phyloP scores from a whole-genome alignment of 2,797 vertebrate genomes.

The Myotis daubentonii region DNA sequence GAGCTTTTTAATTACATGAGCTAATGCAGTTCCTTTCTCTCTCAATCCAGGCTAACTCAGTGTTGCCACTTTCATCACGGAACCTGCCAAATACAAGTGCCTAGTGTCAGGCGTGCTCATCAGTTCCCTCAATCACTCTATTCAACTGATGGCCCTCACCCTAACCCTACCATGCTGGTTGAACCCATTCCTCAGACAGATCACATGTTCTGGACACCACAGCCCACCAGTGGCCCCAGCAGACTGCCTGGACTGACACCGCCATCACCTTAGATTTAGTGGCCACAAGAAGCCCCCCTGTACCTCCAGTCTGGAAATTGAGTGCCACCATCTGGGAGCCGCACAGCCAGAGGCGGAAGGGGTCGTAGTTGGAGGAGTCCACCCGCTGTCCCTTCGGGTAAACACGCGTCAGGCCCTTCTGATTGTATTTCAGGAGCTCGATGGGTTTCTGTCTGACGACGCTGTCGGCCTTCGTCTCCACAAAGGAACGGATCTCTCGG shows the following conservation, averaged over 20 bases:
- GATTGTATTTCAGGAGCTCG: conserved; percentile 93
- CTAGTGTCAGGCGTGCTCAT: background rate
- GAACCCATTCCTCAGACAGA: background rate
- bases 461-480: conserved; percentile 94
- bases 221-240: background rate
- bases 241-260: background rate
- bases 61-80: background rate
- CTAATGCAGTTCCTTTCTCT: background rate
- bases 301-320: conserved; percentile 98
- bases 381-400: conserved; percentile 97
- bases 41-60: background rate
- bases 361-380: conserved; percentile 98
- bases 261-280: background rate
- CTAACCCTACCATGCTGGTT: background rate
- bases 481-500: conserved; percentile 97
- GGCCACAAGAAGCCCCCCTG: background rate
- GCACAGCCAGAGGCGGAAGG: conserved; percentile 93
- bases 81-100: background rate
- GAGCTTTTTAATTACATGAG: background rate
- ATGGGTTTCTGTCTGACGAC: conserved; percentile 87
- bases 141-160: rapidly evolving
- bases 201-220: background rate
- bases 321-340: conserved; percentile 98
- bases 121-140: background rate
- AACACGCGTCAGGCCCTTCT: conserved; percentile 93